Evolutionary conservation across 2,113 vertebrate genomes (phyloP).

Genomic region (Chamaea fasciata): DNA sequence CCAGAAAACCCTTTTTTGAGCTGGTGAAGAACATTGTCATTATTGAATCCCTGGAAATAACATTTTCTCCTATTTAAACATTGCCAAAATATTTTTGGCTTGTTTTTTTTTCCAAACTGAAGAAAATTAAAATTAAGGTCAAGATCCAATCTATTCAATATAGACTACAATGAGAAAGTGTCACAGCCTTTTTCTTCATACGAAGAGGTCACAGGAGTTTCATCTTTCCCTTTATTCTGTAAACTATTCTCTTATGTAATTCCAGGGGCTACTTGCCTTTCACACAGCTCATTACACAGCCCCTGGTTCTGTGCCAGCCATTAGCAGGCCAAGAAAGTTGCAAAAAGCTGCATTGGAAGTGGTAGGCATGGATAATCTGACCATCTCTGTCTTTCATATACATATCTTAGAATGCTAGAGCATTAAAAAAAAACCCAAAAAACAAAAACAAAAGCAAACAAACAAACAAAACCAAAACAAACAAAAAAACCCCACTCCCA

Average conservation of each 20-base stretch:
- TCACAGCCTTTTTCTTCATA: not conserved
- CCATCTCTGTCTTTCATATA: not conserved
- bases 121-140: constrained; percentile 14
- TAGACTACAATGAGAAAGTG: not conserved
- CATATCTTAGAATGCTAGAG: not conserved
- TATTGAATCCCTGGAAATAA: not conserved
- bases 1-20: not conserved
- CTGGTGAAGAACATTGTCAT: not conserved
- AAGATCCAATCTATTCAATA: not conserved
- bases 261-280: not conserved
- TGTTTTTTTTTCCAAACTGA: not conserved
- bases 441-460: too few species aligned
- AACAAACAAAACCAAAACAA: too few species aligned
- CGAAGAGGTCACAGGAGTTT: not conserved
- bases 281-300: not conserved
- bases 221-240: not conserved
- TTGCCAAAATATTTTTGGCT: not conserved
- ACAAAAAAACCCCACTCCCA: too few species aligned
- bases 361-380: not conserved
- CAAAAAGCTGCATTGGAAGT: not conserved
- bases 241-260: not conserved
- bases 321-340: not conserved
- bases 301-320: not conserved
- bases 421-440: not conserved
- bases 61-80: not conserved